Evolutionary conservation across 2,888 invertebrate species (phyloP).

Genomic region (Glyphotaelius pellucidus): DNA sequence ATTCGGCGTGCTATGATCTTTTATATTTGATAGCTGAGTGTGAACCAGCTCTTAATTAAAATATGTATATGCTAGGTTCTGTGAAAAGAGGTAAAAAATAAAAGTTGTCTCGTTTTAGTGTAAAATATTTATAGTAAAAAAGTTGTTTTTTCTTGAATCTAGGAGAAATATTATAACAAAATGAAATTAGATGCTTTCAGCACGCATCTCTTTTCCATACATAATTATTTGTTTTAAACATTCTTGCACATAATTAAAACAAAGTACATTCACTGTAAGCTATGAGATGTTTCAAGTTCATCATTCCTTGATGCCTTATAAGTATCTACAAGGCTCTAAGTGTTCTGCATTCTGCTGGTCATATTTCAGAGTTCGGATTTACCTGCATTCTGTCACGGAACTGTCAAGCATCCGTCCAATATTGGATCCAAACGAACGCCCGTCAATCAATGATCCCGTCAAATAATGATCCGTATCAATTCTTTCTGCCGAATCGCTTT

Average conservation of each 20-base stretch:
- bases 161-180: too few relatives aligned
- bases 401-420: background rate
- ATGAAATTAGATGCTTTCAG: background rate
- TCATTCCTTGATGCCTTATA: background rate
- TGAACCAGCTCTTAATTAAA: too few relatives aligned
- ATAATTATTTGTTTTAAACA: background rate
- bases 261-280: background rate
- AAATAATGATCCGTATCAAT: background rate
- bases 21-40: too few relatives aligned
- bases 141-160: too few relatives aligned
- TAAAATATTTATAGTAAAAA: too few relatives aligned
- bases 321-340: background rate
- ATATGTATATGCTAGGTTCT: too few relatives aligned
- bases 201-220: background rate
- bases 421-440: background rate
- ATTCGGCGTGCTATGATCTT: too few relatives aligned
- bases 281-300: background rate
- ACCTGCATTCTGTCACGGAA: background rate
- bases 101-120: too few relatives aligned
- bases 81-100: too few relatives aligned
- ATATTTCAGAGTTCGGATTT: background rate
- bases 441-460: background rate
- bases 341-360: background rate
- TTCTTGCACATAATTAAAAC: background rate
- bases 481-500: background rate